Percentiles rank a stretch among this genome's conserved stretches.
These are phyloP conservation scores for Candidula unifasciata DNA, from an alignment of 2,888 invertebrate genomes.

Conservation along the genomic window DNA sequence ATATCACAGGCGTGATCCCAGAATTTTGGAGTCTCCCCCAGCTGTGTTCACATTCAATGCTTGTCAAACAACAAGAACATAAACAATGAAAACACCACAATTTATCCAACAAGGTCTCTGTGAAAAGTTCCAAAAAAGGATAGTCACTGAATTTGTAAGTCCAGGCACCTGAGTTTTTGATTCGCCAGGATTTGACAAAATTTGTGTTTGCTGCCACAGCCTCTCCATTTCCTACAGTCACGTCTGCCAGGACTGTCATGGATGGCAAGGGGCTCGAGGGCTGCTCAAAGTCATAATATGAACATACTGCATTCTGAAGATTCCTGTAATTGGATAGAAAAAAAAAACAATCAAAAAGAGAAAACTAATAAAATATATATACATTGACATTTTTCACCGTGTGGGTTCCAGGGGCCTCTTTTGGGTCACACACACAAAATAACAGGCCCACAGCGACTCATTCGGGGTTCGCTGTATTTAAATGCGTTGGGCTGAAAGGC, in stretches of 20 bases:
- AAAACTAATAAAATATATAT: background rate
- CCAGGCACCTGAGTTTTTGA: conserved; percentile 87
- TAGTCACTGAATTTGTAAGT: background rate
- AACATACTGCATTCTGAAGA: conserved; percentile 95
- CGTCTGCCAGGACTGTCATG: conserved; percentile 87
- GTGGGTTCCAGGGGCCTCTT: too few relatives aligned
- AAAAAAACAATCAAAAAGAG: conserved; percentile 1
- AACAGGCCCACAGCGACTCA: too few relatives aligned
- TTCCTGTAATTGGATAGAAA: conserved; percentile 84
- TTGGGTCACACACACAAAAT: too few relatives aligned
- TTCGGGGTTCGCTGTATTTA: too few relatives aligned
- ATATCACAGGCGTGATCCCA: background rate
- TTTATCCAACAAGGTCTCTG: background rate
- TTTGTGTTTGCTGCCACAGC: conserved; percentile 85
- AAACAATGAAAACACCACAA: background rate
- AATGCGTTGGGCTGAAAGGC: too few relatives aligned
- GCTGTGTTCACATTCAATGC: background rate
- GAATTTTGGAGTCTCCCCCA: background rate
- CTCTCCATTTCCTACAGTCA: conserved; percentile 87
- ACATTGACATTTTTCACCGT: too few relatives aligned
- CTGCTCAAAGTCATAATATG: conserved; percentile 93
- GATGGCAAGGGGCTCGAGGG: conserved; percentile 77
- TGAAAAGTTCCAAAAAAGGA: background rate
- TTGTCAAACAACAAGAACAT: background rate
- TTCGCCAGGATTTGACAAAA: conserved; percentile 91